Conservation (phyloP, 2,888 invertebrate genomes). For the Bhutanitis thaidina region DNA sequence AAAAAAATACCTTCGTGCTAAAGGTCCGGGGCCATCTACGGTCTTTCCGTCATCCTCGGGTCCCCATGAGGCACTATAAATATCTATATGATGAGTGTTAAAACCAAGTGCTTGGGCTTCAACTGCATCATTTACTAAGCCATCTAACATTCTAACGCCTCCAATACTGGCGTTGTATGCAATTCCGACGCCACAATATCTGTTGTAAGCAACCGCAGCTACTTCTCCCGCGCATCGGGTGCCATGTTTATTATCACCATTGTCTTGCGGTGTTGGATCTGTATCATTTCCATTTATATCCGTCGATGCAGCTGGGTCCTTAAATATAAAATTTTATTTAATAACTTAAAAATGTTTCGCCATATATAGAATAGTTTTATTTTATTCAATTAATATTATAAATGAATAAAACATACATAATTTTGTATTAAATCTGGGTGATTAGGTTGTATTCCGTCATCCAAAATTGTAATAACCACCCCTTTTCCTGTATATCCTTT, state of each 20-base stretch:
- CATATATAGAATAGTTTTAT: no score
- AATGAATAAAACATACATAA: constrained; percentile 70
- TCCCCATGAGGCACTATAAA: constrained; percentile 98
- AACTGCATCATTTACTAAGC: constrained; percentile 96
- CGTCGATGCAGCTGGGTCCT: constrained; percentile 96
- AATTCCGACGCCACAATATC: constrained; percentile 97
- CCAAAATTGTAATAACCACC: constrained; percentile 96
- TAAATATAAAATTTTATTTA: constrained; percentile 32
- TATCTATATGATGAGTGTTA: constrained; percentile 96
- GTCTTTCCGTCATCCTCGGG: constrained; percentile 98
- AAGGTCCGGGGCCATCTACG: constrained; percentile 96
- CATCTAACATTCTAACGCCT: constrained; percentile 98
- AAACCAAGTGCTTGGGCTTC: constrained; percentile 95
- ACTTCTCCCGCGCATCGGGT: constrained; percentile 99
- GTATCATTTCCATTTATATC: constrained; percentile 98
- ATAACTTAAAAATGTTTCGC: no score
- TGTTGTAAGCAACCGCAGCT: constrained; percentile 97
- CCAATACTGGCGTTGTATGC: constrained; percentile 98
- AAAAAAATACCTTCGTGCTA: constrained; percentile 83
- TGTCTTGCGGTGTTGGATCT: constrained; percentile 98
- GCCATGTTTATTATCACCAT: constrained; percentile 99
- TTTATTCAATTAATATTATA: no score
- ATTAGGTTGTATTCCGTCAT: constrained; percentile 97
- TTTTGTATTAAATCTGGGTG: constrained; percentile 96
- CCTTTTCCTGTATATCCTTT: constrained; percentile 97